Percentiles rank a stretch among this genome's conserved stretches.
Conservation (phyloP, 2,113 vertebrate species). For the Elaphurus davidianus region DNA sequence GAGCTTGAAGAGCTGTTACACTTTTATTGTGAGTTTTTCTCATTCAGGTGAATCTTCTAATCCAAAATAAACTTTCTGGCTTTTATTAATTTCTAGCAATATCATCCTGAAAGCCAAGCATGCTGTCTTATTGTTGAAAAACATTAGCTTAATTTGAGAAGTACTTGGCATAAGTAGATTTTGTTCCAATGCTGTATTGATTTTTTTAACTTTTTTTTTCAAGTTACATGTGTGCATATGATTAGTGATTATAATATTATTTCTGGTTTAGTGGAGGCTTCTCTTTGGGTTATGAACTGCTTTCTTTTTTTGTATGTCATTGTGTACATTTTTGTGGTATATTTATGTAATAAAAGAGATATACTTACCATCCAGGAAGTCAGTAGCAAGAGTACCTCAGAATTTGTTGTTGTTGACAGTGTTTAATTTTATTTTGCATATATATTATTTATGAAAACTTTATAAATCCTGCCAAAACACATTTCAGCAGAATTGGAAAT, state of each 20-base stretch:
- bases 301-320: neutral
- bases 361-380: conserved; percentile 8
- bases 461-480: conserved; percentile 45
- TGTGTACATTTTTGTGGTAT: neutral
- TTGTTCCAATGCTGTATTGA: neutral
- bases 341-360: neutral
- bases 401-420: neutral
- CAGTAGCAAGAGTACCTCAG: neutral
- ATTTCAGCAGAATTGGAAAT: conserved; percentile 29
- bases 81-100: conserved; percentile 32
- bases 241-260: neutral
- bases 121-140: neutral
- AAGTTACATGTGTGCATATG: neutral
- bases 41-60: conserved; percentile 46
- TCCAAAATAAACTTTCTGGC: conserved; percentile 24
- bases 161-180: conserved; percentile 2
- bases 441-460: conserved; percentile 65
- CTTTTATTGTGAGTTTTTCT: conserved; percentile 27
- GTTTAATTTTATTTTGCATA: conserved; percentile 57
- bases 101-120: neutral
- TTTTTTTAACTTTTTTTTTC: neutral
- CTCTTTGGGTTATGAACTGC: neutral
- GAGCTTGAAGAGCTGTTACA: neutral
- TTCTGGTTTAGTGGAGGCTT: neutral
- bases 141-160: conserved; percentile 16